A percentile compares a stretch with the other conserved stretches of the same genome.
These are phyloP conservation scores for Campylorhamphus procurvoides DNA, from an alignment of 2,113 vertebrate genomes.

Conservation along the genomic window DNA sequence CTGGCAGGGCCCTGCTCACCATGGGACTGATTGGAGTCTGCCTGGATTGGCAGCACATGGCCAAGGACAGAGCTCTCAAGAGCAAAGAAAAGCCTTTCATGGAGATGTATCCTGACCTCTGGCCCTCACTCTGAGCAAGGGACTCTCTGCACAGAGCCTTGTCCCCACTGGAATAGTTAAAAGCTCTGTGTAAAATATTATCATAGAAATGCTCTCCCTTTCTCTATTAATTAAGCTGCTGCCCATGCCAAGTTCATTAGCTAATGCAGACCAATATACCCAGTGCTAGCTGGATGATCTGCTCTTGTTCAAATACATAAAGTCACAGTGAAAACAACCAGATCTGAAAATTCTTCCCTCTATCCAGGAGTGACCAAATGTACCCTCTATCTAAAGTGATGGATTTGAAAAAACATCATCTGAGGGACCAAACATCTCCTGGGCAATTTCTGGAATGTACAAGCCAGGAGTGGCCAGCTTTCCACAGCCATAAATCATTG, in stretches of 20 bases:
- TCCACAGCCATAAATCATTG: not conserved
- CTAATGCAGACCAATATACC: not conserved
- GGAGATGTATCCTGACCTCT: not conserved
- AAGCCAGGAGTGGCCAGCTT: not conserved
- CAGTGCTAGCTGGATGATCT: not conserved
- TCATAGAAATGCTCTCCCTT: not conserved
- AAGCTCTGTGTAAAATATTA: not conserved
- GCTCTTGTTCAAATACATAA: not conserved
- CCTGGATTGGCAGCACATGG: not conserved
- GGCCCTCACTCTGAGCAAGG: not conserved
- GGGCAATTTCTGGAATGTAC: not conserved
- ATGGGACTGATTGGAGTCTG: not conserved
- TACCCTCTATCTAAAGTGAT: not conserved
- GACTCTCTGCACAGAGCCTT: not conserved
- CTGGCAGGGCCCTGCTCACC: not conserved
- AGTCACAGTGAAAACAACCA: not conserved
- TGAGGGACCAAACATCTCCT: not conserved
- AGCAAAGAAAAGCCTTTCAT: not conserved
- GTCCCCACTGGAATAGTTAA: not conserved
- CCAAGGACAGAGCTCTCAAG: not conserved
- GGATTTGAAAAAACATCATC: not conserved
- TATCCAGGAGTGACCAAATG: not conserved
- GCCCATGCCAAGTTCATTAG: not conserved
- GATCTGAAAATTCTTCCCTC: not conserved
- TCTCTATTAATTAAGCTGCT: not conserved